Conservation (phyloP, 2,888 invertebrate genomes). For the Philaethria dido region DNA sequence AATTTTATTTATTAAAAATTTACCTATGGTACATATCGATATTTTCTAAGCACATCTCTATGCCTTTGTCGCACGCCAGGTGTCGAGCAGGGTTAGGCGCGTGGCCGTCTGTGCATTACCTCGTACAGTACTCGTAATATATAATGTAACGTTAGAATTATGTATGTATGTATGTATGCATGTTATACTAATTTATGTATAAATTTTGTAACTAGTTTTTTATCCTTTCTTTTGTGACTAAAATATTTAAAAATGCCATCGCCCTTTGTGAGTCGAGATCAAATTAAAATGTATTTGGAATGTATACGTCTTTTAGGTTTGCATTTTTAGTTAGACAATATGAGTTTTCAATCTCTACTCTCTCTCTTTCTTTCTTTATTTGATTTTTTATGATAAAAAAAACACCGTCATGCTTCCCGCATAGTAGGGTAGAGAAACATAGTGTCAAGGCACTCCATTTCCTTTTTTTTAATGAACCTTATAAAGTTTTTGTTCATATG, state of each 20-base stretch:
- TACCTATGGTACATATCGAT: conserved; percentile 19
- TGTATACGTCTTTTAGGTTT: neutral
- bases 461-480: too few relatives aligned
- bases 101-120: conserved; percentile 29
- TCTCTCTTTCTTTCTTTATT: too few relatives aligned
- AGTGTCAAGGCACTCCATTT: too few relatives aligned
- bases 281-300: neutral
- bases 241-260: neutral
- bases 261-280: neutral
- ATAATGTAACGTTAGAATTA: conserved; percentile 16
- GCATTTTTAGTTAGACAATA: neutral
- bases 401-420: too few relatives aligned
- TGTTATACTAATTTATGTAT: conserved; percentile 17
- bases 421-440: too few relatives aligned
- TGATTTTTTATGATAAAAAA: too few relatives aligned
- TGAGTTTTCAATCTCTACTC: neutral
- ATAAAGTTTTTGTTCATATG: too few relatives aligned
- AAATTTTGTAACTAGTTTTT: conserved; percentile 2
- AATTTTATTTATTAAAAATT: too few relatives aligned
- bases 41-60: conserved; percentile 50
- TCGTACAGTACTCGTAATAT: conserved; percentile 9
- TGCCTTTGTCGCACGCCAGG: conserved; percentile 68
- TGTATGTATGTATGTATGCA: neutral
- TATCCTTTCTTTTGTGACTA: conserved; percentile 1
- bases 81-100: conserved; percentile 60